Evolutionary conservation across 2,888 invertebrate species (phyloP).

Genomic region (Chymomyza procnemis): DNA sequence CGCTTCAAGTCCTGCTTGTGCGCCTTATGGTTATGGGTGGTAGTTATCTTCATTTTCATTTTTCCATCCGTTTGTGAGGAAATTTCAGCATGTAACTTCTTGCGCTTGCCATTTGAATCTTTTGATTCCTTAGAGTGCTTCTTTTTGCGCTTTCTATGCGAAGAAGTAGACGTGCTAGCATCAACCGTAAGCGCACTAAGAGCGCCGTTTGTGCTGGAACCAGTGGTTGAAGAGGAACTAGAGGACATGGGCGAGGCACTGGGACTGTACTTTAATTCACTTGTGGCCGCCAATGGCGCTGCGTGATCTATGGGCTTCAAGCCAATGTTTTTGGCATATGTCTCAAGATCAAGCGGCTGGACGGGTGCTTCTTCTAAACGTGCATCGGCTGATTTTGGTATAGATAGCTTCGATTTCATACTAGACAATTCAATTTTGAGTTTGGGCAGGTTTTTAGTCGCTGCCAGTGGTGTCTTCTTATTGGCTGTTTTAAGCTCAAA

Average conservation of each 20-base stretch:
- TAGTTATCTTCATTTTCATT: constrained; percentile 80
- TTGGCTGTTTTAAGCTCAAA: constrained; percentile 77
- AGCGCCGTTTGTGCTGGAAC: constrained; percentile 70
- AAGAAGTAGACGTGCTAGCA: constrained; percentile 31
- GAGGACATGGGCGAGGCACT: constrained; percentile 76
- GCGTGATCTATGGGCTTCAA: constrained; percentile 75
- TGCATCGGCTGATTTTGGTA: constrained; percentile 72
- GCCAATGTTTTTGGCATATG: constrained; percentile 77
- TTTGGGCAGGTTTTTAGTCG: constrained; percentile 69
- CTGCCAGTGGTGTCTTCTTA: constrained; percentile 50
- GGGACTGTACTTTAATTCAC: constrained; percentile 69
- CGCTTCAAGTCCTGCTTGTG: constrained; percentile 70
- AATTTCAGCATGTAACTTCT: constrained; percentile 81
- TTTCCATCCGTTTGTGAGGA: constrained; percentile 79
- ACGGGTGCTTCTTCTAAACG: constrained; percentile 45
- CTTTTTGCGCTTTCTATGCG: constrained; percentile 81
- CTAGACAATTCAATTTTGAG: constrained; percentile 75
- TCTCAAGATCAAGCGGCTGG: constrained; percentile 73
- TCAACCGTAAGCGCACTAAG: constrained; percentile 38
- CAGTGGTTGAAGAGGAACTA: constrained; percentile 68
- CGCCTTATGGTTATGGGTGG: constrained; percentile 68
- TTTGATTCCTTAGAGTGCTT: constrained; percentile 81
- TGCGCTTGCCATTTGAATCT: constrained; percentile 78
- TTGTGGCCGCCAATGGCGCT: neutral
- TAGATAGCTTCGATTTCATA: constrained; percentile 72